Conservation (phyloP, 2,888 invertebrate genomes). For the Pyrgus malvae region DNA sequence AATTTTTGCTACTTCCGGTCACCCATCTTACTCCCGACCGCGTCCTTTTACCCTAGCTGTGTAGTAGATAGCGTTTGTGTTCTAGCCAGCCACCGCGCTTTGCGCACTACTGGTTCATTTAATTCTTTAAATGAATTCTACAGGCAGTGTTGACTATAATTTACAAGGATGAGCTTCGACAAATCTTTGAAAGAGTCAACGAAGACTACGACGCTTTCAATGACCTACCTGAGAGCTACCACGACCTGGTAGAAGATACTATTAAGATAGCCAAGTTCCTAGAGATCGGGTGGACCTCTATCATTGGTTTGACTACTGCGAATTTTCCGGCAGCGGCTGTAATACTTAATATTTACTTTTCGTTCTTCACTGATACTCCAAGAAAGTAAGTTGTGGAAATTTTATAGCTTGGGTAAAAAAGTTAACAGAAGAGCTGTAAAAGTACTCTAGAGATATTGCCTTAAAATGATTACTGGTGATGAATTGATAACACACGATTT, state of each 20-base stretch:
- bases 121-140: neutral
- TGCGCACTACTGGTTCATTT: neutral
- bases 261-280: slow-evolving; percentile 30
- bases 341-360: slow-evolving; percentile 30
- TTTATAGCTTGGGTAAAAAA: no score
- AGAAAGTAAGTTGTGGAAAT: slow-evolving; percentile 27
- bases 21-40: no score
- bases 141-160: slow-evolving; percentile 33
- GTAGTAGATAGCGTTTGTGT: no score
- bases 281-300: slow-evolving; percentile 32
- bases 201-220: slow-evolving; percentile 34
- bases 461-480: no score
- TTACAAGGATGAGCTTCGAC: slow-evolving; percentile 30
- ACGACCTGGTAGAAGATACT: slow-evolving; percentile 22
- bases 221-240: slow-evolving; percentile 31
- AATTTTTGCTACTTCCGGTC: no score
- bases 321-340: slow-evolving; percentile 33
- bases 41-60: no score
- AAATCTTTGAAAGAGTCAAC: slow-evolving; percentile 32
- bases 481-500: no score
- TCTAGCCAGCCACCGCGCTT: no score
- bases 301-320: slow-evolving; percentile 15
- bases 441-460: no score
- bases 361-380: slow-evolving; percentile 32
- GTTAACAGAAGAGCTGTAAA: no score